phyloP scores from a whole-genome alignment of 1,140 invertebrate species.

The Lasioglossum albipes region DNA sequence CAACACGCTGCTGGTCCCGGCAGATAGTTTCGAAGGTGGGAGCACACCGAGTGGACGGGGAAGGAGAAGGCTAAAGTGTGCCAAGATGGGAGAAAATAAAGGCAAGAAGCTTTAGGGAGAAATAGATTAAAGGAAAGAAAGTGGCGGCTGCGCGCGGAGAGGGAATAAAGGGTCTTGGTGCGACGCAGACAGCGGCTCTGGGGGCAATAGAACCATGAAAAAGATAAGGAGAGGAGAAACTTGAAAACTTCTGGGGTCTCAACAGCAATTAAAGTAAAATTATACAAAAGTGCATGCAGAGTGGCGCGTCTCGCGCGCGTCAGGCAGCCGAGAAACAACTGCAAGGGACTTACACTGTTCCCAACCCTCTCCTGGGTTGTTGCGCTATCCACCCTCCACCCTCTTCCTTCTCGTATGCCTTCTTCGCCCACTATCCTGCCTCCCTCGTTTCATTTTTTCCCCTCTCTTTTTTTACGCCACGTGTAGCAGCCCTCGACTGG shows the following conservation, averaged over 20 bases:
- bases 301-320: constrained; percentile 55
- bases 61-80: no score
- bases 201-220: constrained; percentile 9
- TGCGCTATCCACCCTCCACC: not conserved
- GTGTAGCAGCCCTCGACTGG: constrained; percentile 31
- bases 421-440: not conserved
- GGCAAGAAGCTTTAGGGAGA: constrained; percentile 39
- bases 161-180: no score
- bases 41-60: not conserved
- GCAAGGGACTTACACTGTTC: constrained; percentile 36
- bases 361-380: constrained; percentile 13
- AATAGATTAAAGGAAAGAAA: constrained; percentile 43
- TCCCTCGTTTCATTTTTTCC: no score
- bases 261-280: constrained; percentile 76
- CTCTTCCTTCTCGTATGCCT: not conserved
- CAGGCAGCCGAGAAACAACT: constrained; percentile 63
- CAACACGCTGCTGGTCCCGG: not conserved
- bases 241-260: constrained; percentile 65
- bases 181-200: not conserved
- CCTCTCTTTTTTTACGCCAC: constrained; percentile 1
- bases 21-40: constrained; percentile 17
- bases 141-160: not conserved
- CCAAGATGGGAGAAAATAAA: constrained; percentile 40
- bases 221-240: constrained; percentile 60
- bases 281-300: constrained; percentile 72